These are phyloP conservation scores for Enteromius trimaculatus DNA, from an alignment of 2,797 vertebrate genomes.

Conservation along the genomic window DNA sequence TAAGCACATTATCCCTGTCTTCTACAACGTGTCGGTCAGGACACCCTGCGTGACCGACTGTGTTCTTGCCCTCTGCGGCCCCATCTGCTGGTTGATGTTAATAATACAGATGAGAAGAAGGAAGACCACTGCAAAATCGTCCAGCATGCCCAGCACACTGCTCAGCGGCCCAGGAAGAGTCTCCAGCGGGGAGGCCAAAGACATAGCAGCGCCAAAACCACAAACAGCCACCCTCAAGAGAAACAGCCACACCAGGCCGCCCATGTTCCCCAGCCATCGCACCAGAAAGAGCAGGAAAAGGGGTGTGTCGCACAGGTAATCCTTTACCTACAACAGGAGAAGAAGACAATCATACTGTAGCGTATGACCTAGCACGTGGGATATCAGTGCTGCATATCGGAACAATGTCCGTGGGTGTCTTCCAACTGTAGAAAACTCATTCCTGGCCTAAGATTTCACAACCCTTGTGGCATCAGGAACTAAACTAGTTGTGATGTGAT, in stretches of 20 bases:
- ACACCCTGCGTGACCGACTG: conserved; percentile 59
- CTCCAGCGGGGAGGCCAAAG: conserved; percentile 72
- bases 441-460: conserved; percentile 3
- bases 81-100: conserved; percentile 83
- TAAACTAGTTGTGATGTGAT: conserved; percentile 11
- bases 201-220: conserved; percentile 76
- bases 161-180: conserved; percentile 73
- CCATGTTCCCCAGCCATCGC: conserved; percentile 75
- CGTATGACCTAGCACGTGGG: not conserved
- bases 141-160: conserved; percentile 76
- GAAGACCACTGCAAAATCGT: conserved; percentile 81
- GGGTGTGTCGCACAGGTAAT: conserved; percentile 80
- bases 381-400: not conserved
- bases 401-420: not conserved
- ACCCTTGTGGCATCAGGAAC: not conserved
- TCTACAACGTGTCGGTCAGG: conserved; percentile 64
- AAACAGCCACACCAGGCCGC: conserved; percentile 80
- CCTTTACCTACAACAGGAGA: conserved; percentile 72
- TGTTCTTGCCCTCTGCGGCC: conserved; percentile 65
- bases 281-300: conserved; percentile 76
- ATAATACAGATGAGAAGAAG: conserved; percentile 82
- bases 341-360: not conserved
- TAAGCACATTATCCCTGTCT: conserved; percentile 20
- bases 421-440: not conserved
- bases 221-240: conserved; percentile 81